Evolutionary conservation across 2,113 vertebrate species (phyloP).

Genomic region (Callipepla californica): DNA sequence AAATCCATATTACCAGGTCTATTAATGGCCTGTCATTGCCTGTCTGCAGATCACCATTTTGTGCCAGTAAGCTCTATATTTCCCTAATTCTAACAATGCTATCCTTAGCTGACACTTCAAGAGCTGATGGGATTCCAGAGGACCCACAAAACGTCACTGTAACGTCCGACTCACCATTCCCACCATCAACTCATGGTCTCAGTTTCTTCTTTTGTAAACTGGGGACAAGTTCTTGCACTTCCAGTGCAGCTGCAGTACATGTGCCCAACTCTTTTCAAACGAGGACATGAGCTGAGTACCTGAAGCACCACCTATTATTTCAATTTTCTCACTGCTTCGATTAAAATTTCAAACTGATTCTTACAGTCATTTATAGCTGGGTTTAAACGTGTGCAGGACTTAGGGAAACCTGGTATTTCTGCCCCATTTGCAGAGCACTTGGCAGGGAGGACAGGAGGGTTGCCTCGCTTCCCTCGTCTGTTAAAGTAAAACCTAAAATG

Average conservation of each 20-base stretch:
- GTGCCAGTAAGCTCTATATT: conserved; percentile 10
- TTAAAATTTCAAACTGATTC: background rate
- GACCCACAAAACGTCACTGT: background rate
- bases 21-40: conserved; percentile 60
- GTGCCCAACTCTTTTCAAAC: background rate
- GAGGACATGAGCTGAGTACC: background rate
- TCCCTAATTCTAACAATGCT: background rate
- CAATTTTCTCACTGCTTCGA: background rate
- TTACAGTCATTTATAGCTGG: conserved; percentile 26
- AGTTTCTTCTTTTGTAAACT: background rate
- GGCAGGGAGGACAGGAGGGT: conserved; percentile 36
- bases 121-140: background rate
- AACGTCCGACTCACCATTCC: background rate
- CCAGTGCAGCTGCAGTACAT: background rate
- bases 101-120: background rate
- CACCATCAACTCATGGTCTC: background rate
- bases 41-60: conserved; percentile 28
- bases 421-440: conserved; percentile 44
- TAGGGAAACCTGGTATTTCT: conserved; percentile 46
- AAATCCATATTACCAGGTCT: conserved; percentile 31
- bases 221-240: background rate
- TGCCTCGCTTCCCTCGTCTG: conserved; percentile 30
- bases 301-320: background rate
- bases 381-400: conserved; percentile 1
- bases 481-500: conserved; percentile 59